Conservation (phyloP, 2,113 vertebrate genomes). For the Ptilorrhoa leucosticta region DNA sequence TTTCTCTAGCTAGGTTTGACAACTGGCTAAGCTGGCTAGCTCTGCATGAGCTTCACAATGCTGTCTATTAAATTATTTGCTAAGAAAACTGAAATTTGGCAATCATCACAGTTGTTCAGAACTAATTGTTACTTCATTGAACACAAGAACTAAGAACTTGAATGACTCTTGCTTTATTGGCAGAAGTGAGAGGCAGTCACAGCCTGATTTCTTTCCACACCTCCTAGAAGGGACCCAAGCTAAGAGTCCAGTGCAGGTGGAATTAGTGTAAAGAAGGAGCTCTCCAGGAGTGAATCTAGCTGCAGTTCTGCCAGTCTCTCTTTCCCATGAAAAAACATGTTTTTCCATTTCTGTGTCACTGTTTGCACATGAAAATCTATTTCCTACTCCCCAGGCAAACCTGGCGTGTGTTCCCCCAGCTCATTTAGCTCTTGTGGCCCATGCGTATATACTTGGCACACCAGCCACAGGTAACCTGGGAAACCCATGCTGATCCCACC, state of each 20-base stretch:
- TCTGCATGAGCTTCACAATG: neutral
- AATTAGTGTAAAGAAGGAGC: neutral
- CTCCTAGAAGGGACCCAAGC: neutral
- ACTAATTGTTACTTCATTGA: neutral
- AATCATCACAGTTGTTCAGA: neutral
- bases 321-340: neutral
- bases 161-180: neutral
- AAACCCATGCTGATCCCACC: neutral
- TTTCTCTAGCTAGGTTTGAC: neutral
- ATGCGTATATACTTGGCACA: rapidly evolving
- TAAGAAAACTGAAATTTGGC: neutral
- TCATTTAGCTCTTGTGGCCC: neutral
- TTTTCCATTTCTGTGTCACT: neutral
- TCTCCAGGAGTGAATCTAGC: neutral
- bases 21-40: neutral
- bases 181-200: neutral
- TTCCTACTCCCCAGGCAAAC: neutral
- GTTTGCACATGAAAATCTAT: neutral
- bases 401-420: neutral
- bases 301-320: neutral
- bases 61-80: neutral
- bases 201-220: neutral
- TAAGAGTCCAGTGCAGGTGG: neutral
- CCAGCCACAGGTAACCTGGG: neutral
- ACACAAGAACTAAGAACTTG: neutral